Evolutionary conservation across 2,113 vertebrate genomes (phyloP), one percentile per base, ranked within the genome.

Genomic region (Bufo bufo): DNA sequence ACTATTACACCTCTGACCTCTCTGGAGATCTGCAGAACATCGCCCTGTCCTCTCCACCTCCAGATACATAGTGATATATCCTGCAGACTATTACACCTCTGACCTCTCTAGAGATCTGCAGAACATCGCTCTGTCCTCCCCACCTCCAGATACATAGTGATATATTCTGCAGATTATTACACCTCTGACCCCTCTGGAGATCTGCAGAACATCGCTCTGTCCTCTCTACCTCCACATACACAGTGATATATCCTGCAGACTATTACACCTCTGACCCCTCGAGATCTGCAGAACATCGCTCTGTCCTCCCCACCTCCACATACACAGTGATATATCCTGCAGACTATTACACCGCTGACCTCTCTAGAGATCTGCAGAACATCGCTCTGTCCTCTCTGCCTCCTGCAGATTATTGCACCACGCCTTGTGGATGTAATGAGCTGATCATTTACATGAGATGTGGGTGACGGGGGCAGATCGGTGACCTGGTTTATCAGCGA

Each of bases 371-470:
- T 19, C 61, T 65, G 61, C 61, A 65, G 61, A n/a, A n/a, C 61
- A 65, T 65, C 61, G 61, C 61, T 65, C 61, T 33, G 33, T 33
- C 33, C 33, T 33, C 61, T n/a, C n/a, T n/a, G n/a, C n/a, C n/a
- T 4, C 1, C 66, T 71, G 66, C 66, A 71, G 66, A 71, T 4
- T 43, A 71, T 71, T 69, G 10, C n/a, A 12, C 65, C 63, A 17
- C 0, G 2, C 14, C 63, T 65, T n/a, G 58, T n/a, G 17, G 66
- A 71, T 71, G 11, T 71, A 12, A 12, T 69, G 7, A 11, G 66
- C 33, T 43, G 66, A 33, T 71, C 4, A 63, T 82, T 19, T 65
- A 49, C 80, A 82, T 66, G 47, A 20, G 19, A 85, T 77, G 75
- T 77, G 52, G 84, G 72, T 19, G 9, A 63, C 3, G 1, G 12